Percentiles rank a stretch among this genome's conserved stretches.
These are phyloP conservation scores for Setipinna tenuifilis DNA, from an alignment of 2,797 vertebrate genomes.

Conservation along the genomic window DNA sequence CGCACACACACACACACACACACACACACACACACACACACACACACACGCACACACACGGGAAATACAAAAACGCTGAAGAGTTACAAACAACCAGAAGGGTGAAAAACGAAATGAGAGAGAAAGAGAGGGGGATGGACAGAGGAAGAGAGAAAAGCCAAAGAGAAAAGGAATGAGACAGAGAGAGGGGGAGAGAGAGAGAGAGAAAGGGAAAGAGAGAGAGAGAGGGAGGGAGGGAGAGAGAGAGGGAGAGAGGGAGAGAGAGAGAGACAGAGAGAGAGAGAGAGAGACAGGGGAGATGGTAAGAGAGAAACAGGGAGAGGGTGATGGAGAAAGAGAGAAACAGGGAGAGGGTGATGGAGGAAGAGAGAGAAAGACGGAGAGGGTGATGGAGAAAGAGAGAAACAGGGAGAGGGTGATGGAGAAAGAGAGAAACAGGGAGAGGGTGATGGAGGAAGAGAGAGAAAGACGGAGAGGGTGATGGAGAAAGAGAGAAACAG, in stretches of 20 bases:
- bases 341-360: neutral
- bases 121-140: neutral
- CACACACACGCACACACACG: neutral
- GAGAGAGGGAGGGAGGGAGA: conserved; percentile 36
- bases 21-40: neutral
- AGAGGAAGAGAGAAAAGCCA: conserved; percentile 10
- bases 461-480: neutral
- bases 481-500: neutral
- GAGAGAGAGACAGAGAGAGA: conserved; percentile 34
- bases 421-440: conserved; percentile 26
- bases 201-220: conserved; percentile 52
- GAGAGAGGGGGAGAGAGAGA: conserved; percentile 26
- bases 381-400: conserved; percentile 1
- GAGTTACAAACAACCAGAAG: neutral
- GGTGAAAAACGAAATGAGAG: neutral
- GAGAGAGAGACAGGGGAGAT: conserved; percentile 33
- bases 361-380: neutral
- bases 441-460: neutral
- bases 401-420: conserved; percentile 4
- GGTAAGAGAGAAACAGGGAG: conserved; percentile 1
- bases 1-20: neutral
- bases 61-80: conserved; percentile 20
- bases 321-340: conserved; percentile 57
- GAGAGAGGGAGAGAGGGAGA: neutral
- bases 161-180: conserved; percentile 5